A percentile compares a stretch with the other conserved stretches of the same genome.
phyloP scores from a whole-genome alignment of 2,888 invertebrate species.

The Dendrolimus houi region DNA sequence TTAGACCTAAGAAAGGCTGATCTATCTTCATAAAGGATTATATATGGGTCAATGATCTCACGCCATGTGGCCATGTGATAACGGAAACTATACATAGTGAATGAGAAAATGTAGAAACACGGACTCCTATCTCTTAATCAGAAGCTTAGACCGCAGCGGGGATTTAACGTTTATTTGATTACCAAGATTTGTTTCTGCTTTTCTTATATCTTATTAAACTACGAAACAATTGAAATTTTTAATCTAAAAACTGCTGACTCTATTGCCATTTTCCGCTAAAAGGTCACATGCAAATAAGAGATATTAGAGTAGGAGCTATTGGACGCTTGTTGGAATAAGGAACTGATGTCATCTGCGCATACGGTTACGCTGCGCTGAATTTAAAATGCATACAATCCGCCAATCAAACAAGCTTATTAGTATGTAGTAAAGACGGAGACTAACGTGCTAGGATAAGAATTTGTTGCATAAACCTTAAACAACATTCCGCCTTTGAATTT shows the following conservation, averaged over 20 bases:
- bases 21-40: too few relatives aligned
- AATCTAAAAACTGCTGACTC: not conserved
- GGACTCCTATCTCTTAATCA: too few relatives aligned
- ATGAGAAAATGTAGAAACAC: too few relatives aligned
- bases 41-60: too few relatives aligned
- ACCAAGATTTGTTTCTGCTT: too few relatives aligned
- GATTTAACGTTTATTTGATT: too few relatives aligned
- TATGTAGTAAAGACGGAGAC: not conserved
- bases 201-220: not conserved
- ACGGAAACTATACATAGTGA: too few relatives aligned
- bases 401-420: not conserved
- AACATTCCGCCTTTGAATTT: not conserved
- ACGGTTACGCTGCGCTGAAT: not conserved
- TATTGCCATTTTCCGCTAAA: not conserved
- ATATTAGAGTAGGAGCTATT: not conserved
- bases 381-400: not conserved
- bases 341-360: not conserved
- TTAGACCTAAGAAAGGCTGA: too few relatives aligned
- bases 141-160: too few relatives aligned
- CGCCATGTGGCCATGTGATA: too few relatives aligned
- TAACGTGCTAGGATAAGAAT: not conserved
- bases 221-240: not conserved
- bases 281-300: not conserved
- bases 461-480: not conserved
- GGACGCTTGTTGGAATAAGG: not conserved